These are phyloP conservation scores for Steatocranus sp. DNA, from an alignment of 2,797 vertebrate genomes.

Conservation along the genomic window DNA sequence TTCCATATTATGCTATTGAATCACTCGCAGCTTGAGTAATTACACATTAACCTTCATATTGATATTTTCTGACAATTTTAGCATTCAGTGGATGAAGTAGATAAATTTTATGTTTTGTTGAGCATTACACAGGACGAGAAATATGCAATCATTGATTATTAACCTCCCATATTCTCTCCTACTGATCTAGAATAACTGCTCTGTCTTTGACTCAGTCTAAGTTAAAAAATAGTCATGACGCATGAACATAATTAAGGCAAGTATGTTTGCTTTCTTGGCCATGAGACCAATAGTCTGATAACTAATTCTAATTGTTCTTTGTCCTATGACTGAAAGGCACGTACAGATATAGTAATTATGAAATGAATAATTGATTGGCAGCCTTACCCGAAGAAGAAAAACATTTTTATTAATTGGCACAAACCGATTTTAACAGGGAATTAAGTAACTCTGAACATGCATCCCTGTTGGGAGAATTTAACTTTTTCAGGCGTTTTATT, in stretches of 20 bases:
- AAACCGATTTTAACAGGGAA: conserved; percentile 11
- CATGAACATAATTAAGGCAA: background rate
- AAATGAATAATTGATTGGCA: conserved; percentile 29
- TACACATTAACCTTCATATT: background rate
- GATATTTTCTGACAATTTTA: background rate
- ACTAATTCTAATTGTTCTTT: conserved; percentile 18
- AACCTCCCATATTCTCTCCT: background rate
- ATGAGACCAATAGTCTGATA: background rate
- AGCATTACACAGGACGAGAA: background rate
- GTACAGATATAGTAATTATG: conserved; percentile 9
- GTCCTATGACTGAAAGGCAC: background rate
- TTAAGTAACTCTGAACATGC: background rate
- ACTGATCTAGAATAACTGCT: background rate
- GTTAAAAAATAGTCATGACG: background rate
- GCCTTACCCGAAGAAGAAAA: background rate
- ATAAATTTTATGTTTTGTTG: background rate
- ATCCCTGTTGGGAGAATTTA: conserved; percentile 1
- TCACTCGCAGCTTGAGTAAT: background rate
- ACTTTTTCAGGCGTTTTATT: conserved; percentile 18
- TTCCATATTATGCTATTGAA: background rate
- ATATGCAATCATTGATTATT: background rate
- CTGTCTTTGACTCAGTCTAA: background rate
- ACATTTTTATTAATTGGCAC: conserved; percentile 23
- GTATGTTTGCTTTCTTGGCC: background rate
- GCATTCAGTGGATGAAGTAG: background rate